Conservation (phyloP, 2,113 vertebrate genomes). For the Pongo pygmaeus region DNA sequence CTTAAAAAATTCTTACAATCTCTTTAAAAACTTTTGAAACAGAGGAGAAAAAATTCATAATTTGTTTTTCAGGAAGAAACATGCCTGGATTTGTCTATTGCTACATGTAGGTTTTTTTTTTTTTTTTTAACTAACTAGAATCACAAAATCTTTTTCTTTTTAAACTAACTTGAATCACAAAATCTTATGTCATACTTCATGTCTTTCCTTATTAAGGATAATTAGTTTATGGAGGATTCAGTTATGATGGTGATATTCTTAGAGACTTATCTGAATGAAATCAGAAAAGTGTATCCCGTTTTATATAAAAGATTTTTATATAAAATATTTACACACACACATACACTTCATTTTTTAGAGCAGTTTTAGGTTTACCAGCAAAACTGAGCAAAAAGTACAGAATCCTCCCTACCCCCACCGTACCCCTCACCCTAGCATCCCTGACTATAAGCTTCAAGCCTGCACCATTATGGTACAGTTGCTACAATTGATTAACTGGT, state of each 20-base stretch:
- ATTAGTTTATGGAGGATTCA: neutral
- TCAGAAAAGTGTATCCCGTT: neutral
- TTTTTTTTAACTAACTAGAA: neutral
- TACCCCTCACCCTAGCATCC: too few species aligned
- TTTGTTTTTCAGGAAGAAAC: neutral
- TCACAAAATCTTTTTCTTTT: neutral
- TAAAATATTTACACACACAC: neutral
- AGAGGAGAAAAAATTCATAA: neutral
- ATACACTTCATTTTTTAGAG: neutral
- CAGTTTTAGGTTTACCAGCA: neutral
- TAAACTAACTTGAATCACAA: neutral
- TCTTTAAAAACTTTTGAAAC: slow-evolving; percentile 5
- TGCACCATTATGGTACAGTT: neutral
- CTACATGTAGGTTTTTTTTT: neutral
- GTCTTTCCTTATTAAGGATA: neutral
- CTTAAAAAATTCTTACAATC: neutral
- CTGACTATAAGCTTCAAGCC: neutral
- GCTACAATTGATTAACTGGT: neutral
- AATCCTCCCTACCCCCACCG: neutral
- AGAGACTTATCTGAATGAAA: neutral
- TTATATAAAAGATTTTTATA: neutral
- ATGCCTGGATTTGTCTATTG: neutral
- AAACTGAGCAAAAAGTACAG: neutral
- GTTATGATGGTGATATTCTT: neutral
- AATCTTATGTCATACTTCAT: neutral